phyloP scores from a whole-genome alignment of 2,888 invertebrate genomes.

The Macaria liturata region DNA sequence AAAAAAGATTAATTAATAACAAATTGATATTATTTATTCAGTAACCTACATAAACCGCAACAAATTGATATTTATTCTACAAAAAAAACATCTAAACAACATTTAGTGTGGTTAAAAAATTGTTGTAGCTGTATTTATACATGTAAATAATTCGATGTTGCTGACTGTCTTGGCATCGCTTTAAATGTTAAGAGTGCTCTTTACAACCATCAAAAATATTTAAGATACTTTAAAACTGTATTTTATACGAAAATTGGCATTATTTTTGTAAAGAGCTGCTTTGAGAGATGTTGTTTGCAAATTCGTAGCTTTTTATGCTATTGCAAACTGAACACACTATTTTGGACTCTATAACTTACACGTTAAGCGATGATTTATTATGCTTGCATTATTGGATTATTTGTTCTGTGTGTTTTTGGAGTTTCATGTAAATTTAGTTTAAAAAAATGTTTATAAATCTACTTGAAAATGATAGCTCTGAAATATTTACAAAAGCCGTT shows the following conservation, averaged over 20 bases:
- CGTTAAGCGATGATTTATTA: conserved; percentile 38
- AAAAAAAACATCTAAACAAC: conserved; percentile 2
- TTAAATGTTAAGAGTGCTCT: conserved; percentile 71
- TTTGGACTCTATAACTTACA: conserved; percentile 58
- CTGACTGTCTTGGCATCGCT: conserved; percentile 74
- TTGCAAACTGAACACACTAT: conserved; percentile 50
- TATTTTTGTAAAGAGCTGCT: conserved; percentile 56
- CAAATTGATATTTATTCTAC: no score
- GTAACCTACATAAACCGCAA: no score
- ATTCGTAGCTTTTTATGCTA: conserved; percentile 65
- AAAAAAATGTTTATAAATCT: no score
- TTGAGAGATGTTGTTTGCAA: conserved; percentile 54
- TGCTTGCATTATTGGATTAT: conserved; percentile 68
- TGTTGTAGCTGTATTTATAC: conserved; percentile 43
- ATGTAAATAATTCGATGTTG: conserved; percentile 61
- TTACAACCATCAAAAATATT: conserved; percentile 41
- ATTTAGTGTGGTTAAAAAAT: conserved; percentile 37
- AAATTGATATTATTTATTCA: no score
- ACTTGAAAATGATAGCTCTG: no score
- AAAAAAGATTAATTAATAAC: no score
- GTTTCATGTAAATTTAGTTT: conserved; percentile 44
- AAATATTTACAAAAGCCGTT: no score
- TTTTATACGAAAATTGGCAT: neutral
- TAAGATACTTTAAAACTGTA: neutral
- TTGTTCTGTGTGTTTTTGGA: conserved; percentile 57